These are phyloP conservation scores for Cydia pomonella DNA, from an alignment of 1,140 invertebrate genomes.

Conservation along the genomic window DNA sequence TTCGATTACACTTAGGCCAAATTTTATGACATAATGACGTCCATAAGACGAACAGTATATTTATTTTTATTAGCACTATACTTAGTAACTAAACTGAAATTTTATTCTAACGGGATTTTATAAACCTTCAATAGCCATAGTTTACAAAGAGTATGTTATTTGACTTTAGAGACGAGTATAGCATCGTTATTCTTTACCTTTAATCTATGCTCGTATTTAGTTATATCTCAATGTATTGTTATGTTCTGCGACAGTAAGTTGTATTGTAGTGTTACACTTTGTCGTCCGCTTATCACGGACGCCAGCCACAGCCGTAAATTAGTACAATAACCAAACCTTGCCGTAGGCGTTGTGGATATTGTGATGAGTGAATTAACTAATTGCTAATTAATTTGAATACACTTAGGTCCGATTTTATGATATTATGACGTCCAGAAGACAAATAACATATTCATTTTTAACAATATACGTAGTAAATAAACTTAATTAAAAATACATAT, in stretches of 20 bases:
- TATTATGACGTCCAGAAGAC: too few species aligned
- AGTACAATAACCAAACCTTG: background rate
- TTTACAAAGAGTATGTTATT: background rate
- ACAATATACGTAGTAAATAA: too few species aligned
- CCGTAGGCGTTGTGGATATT: background rate
- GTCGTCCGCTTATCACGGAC: conserved; percentile 5
- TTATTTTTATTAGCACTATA: too few species aligned
- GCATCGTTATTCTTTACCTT: background rate
- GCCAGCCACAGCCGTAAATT: background rate
- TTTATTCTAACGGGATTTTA: too few species aligned
- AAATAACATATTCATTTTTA: too few species aligned
- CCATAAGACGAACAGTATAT: too few species aligned
- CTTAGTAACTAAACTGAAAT: too few species aligned
- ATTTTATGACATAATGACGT: too few species aligned
- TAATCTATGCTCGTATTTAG: too few species aligned
- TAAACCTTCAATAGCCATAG: too few species aligned
- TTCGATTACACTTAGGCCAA: background rate
- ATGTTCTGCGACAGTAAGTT: background rate
- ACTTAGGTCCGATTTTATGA: background rate
- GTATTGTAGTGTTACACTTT: background rate
- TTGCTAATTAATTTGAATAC: background rate
- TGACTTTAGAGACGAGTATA: background rate
- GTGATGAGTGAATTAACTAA: background rate
- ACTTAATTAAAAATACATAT: too few species aligned
- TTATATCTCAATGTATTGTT: background rate